Evolutionary conservation across 1,140 invertebrate species (phyloP).

Genomic region (Holotrichia oblita): DNA sequence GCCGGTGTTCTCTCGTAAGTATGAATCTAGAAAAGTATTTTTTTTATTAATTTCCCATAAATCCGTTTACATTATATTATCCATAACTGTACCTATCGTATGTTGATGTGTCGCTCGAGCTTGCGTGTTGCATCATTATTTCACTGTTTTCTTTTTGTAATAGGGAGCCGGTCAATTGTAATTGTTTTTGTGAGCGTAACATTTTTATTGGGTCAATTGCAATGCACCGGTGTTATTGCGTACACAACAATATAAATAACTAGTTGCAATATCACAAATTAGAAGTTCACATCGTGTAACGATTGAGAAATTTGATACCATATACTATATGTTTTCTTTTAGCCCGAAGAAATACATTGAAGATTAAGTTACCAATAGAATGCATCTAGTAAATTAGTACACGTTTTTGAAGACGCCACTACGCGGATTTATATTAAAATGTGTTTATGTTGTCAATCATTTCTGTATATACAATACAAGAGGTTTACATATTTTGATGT

Average conservation of each 20-base stretch:
- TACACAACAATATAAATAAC: neutral
- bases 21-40: too few relatives aligned
- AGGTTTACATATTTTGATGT: too few relatives aligned
- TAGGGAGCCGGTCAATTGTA: neutral
- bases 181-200: constrained; percentile 6
- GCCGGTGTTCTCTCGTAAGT: too few relatives aligned
- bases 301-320: neutral
- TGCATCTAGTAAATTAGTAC: too few relatives aligned
- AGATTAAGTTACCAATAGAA: too few relatives aligned
- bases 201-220: constrained; percentile 20
- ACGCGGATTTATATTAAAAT: too few relatives aligned
- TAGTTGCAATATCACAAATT: neutral
- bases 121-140: neutral
- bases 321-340: too few relatives aligned
- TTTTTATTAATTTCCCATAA: neutral
- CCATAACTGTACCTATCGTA: neutral
- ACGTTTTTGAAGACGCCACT: too few relatives aligned
- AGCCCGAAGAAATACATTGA: too few relatives aligned
- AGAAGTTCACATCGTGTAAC: neutral
- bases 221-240: neutral
- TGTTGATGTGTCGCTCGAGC: neutral
- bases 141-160: neutral
- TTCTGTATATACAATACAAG: too few relatives aligned
- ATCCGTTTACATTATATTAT: neutral
- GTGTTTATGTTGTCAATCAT: too few relatives aligned